These are phyloP conservation scores for Avahi laniger DNA, from an alignment of 2,797 vertebrate genomes.

Conservation along the genomic window DNA sequence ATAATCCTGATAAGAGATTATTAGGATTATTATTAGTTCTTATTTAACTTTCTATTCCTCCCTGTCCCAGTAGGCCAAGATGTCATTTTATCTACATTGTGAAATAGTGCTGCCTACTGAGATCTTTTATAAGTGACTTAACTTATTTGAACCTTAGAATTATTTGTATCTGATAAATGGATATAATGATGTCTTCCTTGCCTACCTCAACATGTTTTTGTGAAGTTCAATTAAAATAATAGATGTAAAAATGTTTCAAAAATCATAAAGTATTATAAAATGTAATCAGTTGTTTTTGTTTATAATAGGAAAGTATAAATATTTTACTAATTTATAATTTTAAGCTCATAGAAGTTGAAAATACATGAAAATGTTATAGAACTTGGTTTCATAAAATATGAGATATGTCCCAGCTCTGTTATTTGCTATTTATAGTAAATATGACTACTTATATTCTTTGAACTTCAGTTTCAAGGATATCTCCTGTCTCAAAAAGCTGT, in stretches of 20 bases:
- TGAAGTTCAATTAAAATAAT: not conserved
- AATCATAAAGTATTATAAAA: not conserved
- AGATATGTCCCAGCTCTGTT: not conserved
- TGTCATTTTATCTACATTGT: not conserved
- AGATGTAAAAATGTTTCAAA: not conserved
- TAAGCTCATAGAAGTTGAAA: not conserved
- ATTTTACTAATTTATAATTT: not conserved
- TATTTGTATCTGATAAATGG: not conserved
- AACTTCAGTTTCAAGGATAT: not conserved
- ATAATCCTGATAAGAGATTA: not conserved
- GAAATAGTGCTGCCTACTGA: not conserved
- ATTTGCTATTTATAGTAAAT: not conserved
- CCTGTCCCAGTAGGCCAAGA: not conserved
- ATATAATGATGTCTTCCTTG: not conserved
- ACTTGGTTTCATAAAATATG: not conserved
- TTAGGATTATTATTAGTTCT: not conserved
- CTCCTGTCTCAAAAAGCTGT: not conserved
- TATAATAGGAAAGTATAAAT: not conserved
- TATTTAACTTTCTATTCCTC: not conserved
- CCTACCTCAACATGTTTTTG: not conserved
- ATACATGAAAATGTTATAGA: not conserved
- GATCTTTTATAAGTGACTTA: not conserved
- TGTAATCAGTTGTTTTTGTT: not conserved
- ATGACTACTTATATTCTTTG: not conserved
- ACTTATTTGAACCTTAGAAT: not conserved